phyloP scores from a whole-genome alignment of 2,888 invertebrate species.

The Drosophila quinaria region DNA sequence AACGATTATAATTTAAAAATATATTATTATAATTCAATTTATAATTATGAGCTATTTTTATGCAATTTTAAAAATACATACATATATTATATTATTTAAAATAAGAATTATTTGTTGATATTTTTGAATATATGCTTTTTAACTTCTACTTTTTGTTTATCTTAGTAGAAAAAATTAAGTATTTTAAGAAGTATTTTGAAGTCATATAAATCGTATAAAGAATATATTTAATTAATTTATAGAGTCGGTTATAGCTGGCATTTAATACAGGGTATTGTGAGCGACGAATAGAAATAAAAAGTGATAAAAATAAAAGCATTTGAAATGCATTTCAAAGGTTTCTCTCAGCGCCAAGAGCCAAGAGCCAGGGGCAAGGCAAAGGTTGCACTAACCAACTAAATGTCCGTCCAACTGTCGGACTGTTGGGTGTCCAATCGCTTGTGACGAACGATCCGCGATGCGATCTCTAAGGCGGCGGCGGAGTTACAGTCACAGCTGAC shows the following conservation, averaged over 20 bases:
- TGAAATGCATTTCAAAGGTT: slow-evolving; percentile 62
- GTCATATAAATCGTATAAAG: too few species aligned
- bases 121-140: too few species aligned
- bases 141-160: too few species aligned
- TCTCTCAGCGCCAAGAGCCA: slow-evolving; percentile 27
- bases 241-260: background rate
- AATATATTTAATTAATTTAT: background rate
- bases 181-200: too few species aligned
- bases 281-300: slow-evolving; percentile 60
- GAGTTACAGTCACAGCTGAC: slow-evolving; percentile 74
- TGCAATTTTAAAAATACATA: too few species aligned
- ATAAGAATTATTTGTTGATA: too few species aligned
- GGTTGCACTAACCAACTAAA: background rate
- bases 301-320: slow-evolving; percentile 63
- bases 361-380: slow-evolving; percentile 11
- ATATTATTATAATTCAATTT: too few species aligned
- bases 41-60: too few species aligned
- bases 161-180: too few species aligned
- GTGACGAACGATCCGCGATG: slow-evolving; percentile 72
- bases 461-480: slow-evolving; percentile 68
- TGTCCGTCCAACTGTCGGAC: slow-evolving; percentile 8
- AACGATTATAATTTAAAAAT: too few species aligned
- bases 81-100: too few species aligned
- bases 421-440: slow-evolving; percentile 78
- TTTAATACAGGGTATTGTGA: slow-evolving; percentile 9